These are phyloP conservation scores for Pygmarrhopalites habei DNA, from an alignment of 1,140 invertebrate genomes.

Conservation along the genomic window DNA sequence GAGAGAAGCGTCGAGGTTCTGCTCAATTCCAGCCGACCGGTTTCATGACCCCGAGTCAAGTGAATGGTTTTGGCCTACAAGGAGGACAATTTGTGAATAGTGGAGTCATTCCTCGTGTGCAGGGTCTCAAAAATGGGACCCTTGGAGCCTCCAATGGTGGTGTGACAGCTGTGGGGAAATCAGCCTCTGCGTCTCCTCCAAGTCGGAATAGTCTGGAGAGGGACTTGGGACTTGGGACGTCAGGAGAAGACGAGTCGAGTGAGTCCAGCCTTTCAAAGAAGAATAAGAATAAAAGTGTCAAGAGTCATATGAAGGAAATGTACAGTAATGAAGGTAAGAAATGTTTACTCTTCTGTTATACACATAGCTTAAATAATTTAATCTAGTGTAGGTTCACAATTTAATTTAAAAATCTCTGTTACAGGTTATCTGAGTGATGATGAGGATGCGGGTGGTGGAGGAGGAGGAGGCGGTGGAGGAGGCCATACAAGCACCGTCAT, in stretches of 20 bases:
- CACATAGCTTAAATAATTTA: no score
- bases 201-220: slow-evolving; percentile 53
- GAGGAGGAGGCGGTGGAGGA: neutral
- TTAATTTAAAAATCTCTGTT: no score
- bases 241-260: slow-evolving; percentile 60
- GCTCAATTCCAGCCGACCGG: neutral
- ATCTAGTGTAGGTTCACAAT: no score
- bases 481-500: neutral
- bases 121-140: slow-evolving; percentile 22
- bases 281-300: slow-evolving; percentile 49
- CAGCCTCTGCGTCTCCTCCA: slow-evolving; percentile 37
- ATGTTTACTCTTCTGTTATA: no score
- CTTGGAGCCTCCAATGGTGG: no score
- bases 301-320: slow-evolving; percentile 46
- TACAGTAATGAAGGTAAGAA: slow-evolving; percentile 43
- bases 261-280: slow-evolving; percentile 61
- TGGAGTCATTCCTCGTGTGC: slow-evolving; percentile 29
- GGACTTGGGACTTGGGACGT: slow-evolving; percentile 77
- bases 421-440: slow-evolving; percentile 43
- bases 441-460: slow-evolving; percentile 18
- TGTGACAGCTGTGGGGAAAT: no score
- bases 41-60: neutral
- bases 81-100: slow-evolving; percentile 35
- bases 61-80: slow-evolving; percentile 19
- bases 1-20: slow-evolving; percentile 9